A percentile compares a stretch with the other conserved stretches of the same genome.
These are phyloP conservation scores for Rhagonycha fulva DNA, from an alignment of 2,888 invertebrate genomes.

Conservation along the genomic window DNA sequence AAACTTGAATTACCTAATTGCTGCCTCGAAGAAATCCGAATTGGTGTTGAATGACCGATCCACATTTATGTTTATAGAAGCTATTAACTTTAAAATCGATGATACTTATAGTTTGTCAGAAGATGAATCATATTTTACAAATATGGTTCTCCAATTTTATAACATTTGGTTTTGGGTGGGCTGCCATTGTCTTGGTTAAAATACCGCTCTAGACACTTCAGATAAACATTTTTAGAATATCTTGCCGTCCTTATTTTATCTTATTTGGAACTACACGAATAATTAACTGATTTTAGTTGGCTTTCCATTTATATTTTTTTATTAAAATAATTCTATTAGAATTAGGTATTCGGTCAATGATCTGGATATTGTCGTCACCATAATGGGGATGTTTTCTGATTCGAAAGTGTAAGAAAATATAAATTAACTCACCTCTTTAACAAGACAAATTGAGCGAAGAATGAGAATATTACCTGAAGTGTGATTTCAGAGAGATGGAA, in stretches of 20 bases:
- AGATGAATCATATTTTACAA: not conserved
- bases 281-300: not conserved
- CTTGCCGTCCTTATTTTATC: no score
- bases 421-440: no score
- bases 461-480: no score
- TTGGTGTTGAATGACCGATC: not conserved
- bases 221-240: no score
- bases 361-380: no score
- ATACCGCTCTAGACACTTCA: not conserved
- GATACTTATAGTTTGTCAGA: not conserved
- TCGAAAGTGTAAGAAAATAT: no score
- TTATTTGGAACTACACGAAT: not conserved
- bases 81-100: not conserved
- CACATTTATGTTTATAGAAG: not conserved
- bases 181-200: not conserved
- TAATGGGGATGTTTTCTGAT: no score
- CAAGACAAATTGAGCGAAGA: no score
- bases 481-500: no score
- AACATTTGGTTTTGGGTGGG: not conserved
- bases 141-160: not conserved
- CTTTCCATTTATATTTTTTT: not conserved
- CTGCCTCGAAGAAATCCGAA: not conserved
- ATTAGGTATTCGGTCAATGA: no score
- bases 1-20: not conserved
- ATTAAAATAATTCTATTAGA: no score